A percentile compares a stretch with the other conserved stretches of the same genome.
These are phyloP conservation scores for Drosophila leontia DNA, from an alignment of 1,140 invertebrate species.

Conservation along the genomic window DNA sequence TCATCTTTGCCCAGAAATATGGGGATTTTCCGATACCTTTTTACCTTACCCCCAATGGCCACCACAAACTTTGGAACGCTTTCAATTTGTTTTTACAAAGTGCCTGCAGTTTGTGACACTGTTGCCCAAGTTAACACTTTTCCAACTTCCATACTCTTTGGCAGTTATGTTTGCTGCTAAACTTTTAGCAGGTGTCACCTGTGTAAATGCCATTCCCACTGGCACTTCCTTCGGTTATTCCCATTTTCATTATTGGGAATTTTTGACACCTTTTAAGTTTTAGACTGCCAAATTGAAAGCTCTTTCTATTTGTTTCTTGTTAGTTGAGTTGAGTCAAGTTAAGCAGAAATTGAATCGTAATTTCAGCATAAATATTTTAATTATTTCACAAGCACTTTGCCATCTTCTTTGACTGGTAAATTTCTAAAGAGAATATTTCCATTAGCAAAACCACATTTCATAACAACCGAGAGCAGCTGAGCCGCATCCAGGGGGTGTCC, in stretches of 20 bases:
- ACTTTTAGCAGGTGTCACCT: conserved; percentile 32
- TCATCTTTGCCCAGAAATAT: not conserved
- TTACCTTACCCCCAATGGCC: not conserved
- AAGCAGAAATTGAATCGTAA: not conserved
- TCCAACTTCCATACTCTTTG: conserved; percentile 6
- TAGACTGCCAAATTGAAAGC: not conserved
- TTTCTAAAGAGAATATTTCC: conserved; percentile 17
- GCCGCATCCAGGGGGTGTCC: not conserved
- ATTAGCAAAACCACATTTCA: conserved; percentile 40
- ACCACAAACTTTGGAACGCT: conserved; percentile 8
- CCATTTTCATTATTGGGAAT: conserved; percentile 7
- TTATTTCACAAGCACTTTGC: conserved; percentile 1
- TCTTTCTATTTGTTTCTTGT: not conserved
- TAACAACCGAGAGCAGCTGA: conserved; percentile 30
- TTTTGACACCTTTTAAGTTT: conserved; percentile 3
- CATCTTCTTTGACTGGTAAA: not conserved
- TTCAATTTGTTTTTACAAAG: conserved; percentile 11
- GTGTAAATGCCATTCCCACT: conserved; percentile 8
- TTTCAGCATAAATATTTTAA: conserved; percentile 6
- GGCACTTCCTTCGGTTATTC: conserved; percentile 2
- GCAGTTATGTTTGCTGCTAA: conserved; percentile 26
- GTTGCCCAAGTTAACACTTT: conserved; percentile 28
- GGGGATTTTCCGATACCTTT: not conserved
- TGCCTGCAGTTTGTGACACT: conserved; percentile 32
- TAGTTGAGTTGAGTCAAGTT: not conserved